Evolutionary conservation across 2,113 vertebrate species (phyloP).

Genomic region (Baryphthengus martii): DNA sequence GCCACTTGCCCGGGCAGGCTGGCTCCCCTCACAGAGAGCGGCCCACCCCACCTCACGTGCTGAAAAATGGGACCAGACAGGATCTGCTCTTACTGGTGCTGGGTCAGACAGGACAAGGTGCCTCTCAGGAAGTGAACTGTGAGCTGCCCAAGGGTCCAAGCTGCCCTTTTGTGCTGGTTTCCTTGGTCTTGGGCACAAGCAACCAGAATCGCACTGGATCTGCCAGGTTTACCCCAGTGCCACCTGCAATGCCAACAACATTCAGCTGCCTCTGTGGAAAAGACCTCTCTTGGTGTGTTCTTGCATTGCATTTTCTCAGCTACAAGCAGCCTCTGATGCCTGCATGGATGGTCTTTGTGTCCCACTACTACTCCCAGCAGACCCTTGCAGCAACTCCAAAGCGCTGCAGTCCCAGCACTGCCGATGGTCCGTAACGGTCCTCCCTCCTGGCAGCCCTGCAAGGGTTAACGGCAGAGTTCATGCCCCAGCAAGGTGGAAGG

Average conservation of each 20-base stretch:
- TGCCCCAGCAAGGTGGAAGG: not conserved
- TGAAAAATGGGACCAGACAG: not conserved
- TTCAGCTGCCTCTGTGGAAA: not conserved
- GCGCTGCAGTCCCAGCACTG: not conserved
- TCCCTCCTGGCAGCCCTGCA: not conserved
- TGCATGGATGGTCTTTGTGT: not conserved
- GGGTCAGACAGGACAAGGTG: not conserved
- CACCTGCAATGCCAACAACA: accelerated
- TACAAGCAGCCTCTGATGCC: not conserved
- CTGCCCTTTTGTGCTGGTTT: not conserved
- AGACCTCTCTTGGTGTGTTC: not conserved
- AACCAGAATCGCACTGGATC: not conserved
- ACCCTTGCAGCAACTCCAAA: not conserved
- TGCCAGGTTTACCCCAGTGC: not conserved
- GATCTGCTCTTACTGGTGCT: not conserved
- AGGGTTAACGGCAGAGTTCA: not conserved
- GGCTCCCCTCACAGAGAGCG: accelerated
- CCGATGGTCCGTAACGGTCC: accelerated
- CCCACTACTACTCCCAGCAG: not conserved
- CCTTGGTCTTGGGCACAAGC: accelerated
- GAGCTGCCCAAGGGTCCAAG: not conserved
- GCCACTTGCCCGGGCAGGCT: not conserved
- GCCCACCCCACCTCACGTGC: not conserved
- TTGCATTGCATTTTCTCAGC: not conserved
- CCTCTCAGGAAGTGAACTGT: not conserved